phyloP scores from a whole-genome alignment of 2,888 invertebrate genomes.

The Eremobia ochroleuca region DNA sequence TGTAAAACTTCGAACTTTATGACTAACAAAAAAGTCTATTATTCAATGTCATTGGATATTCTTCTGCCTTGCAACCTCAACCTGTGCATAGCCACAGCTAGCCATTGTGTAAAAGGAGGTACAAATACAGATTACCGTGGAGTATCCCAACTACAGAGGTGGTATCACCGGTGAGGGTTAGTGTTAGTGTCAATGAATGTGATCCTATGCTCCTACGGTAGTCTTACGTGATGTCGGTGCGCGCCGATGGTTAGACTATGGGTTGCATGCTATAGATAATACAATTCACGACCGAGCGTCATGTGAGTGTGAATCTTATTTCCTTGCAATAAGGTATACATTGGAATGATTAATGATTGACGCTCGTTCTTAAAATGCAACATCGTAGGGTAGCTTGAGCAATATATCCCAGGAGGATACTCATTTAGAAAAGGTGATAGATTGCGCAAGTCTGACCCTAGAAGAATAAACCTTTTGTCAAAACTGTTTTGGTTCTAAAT shows the following conservation, averaged over 20 bases:
- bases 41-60: background rate
- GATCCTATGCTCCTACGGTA: constrained; percentile 52
- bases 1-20: background rate
- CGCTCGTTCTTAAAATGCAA: background rate
- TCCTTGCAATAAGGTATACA: background rate
- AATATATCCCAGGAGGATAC: background rate
- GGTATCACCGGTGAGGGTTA: constrained; percentile 55
- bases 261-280: constrained; percentile 51
- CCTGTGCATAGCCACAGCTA: background rate
- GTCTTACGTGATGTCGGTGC: constrained; percentile 60
- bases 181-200: constrained; percentile 71
- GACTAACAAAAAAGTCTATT: background rate
- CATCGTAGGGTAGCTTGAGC: constrained; percentile 7
- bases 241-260: constrained; percentile 54
- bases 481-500: constrained; percentile 17
- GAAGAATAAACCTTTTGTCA: constrained; percentile 34
- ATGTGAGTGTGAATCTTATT: background rate
- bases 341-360: background rate
- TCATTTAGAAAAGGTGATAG: background rate
- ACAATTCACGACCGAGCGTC: background rate
- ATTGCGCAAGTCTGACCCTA: constrained; percentile 11
- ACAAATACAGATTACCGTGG: constrained; percentile 40
- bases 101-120: constrained; percentile 15
- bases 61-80: background rate
- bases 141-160: constrained; percentile 45